Evolutionary conservation across 1,140 invertebrate genomes (phyloP).

Genomic region (Brachystomella parvula): DNA sequence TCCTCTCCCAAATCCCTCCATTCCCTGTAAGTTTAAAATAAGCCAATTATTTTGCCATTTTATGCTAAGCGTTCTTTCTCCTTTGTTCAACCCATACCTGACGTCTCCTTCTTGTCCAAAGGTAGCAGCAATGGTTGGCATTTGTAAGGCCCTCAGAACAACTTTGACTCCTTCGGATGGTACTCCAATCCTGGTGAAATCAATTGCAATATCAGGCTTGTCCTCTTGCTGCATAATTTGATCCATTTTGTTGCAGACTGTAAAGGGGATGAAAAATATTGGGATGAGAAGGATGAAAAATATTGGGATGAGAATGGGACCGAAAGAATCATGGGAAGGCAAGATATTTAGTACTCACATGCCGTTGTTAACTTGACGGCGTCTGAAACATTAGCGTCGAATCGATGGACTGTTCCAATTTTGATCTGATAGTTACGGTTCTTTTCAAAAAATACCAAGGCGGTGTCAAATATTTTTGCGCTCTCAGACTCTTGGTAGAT

Average conservation of each 20-base stretch:
- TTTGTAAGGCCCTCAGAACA: constrained; percentile 62
- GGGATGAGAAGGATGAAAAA: too few species aligned
- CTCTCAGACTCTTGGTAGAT: constrained; percentile 62
- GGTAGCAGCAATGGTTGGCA: constrained; percentile 73
- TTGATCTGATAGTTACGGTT: constrained; percentile 57
- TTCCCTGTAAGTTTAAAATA: constrained; percentile 22
- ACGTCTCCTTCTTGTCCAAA: constrained; percentile 74
- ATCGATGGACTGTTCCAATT: constrained; percentile 52
- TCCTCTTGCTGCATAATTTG: constrained; percentile 52
- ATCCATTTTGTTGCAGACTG: constrained; percentile 63
- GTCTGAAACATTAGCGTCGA: constrained; percentile 56
- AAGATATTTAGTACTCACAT: constrained; percentile 45
- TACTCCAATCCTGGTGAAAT: constrained; percentile 65
- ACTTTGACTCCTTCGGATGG: constrained; percentile 74
- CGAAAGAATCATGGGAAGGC: too few species aligned
- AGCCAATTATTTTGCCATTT: not conserved
- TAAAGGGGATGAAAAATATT: not conserved
- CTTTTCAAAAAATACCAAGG: constrained; percentile 56
- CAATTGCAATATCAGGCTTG: constrained; percentile 66
- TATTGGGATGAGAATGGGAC: too few species aligned
- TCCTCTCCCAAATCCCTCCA: constrained; percentile 29
- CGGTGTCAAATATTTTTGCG: constrained; percentile 57
- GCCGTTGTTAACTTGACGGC: constrained; percentile 57
- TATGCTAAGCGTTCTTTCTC: not conserved
- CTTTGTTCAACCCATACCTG: constrained; percentile 39